These are phyloP conservation scores for Catagonus wagneri DNA, from an alignment of 2,113 vertebrate genomes.

Conservation along the genomic window DNA sequence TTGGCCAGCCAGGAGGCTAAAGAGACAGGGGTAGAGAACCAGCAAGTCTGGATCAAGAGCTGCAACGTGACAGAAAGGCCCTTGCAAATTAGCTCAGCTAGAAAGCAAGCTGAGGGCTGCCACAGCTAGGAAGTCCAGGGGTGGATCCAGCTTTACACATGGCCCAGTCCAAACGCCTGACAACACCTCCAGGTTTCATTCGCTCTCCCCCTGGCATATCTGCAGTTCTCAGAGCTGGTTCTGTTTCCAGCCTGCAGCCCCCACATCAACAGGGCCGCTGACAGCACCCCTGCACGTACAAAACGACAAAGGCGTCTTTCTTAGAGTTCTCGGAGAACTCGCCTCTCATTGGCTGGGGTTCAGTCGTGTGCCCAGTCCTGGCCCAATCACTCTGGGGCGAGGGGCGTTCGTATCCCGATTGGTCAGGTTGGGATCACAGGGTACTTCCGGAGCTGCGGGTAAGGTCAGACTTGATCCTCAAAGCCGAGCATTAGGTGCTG, in stretches of 20 bases:
- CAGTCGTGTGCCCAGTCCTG: background rate
- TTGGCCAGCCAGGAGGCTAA: background rate
- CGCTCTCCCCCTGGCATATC: rapidly evolving
- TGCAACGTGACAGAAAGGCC: background rate
- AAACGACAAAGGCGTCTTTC: rapidly evolving
- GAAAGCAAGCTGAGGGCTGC: background rate
- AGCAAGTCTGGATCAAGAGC: background rate
- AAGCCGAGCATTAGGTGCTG: rapidly evolving
- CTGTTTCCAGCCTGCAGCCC: rapidly evolving
- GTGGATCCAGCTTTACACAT: background rate
- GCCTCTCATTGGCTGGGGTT: background rate
- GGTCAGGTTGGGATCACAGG: background rate
- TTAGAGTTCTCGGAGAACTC: rapidly evolving
- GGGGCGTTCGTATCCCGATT: background rate
- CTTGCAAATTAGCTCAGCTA: background rate
- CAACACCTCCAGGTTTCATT: background rate
- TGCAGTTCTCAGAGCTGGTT: rapidly evolving
- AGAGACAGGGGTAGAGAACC: too few relatives aligned
- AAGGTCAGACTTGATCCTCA: rapidly evolving
- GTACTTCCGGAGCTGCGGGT: too few relatives aligned
- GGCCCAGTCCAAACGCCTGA: too few relatives aligned
- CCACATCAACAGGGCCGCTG: rapidly evolving
- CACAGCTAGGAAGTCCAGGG: background rate
- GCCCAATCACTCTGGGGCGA: background rate
- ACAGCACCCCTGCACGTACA: too few relatives aligned